Base-by-base conservation (phyloP, 2,888 invertebrate genomes). In the Spisula solida region DNA sequence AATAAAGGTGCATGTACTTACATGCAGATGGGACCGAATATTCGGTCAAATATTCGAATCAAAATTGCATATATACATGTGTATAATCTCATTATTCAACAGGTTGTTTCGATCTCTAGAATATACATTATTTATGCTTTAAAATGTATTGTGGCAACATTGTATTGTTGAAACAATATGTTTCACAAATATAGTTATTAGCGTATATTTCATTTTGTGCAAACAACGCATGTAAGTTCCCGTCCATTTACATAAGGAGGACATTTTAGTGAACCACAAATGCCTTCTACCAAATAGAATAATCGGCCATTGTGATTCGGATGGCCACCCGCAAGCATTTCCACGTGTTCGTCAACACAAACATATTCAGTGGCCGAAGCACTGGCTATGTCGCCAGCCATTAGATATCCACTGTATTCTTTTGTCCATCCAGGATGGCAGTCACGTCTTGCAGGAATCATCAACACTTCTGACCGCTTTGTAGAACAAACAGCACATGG, bases 361-460 rank as follows among this genome's bases (percentile, higher is more conserved):
- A 86, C 66, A 20, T n/a, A 66, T 25, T 86, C 81, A 10, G 86
- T 66, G 10, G 86, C 80, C 4, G 81, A 56, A 41, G 18, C 0
- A 5, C 60, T 41, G 25, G 0, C 0, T 48, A 47, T 14, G 20
- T 20, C 5, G 4, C 86, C 86, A 25, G 86, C 34, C 81, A 86
- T 81, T 6, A 86, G 60, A 20, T 81, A 81, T 20, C 86, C 86
- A 31, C 51, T 86, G 34, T 86, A 82, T 51, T 86, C 86, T 20
- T 75, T 82, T 0, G 86, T 86, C 86, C 86, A 86, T 20, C 86
- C 86, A 5, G 81, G 51, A 20, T 82, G 82, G 25, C 87, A 83
- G 18, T 87, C 80, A 12, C 25, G n/a, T 18, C 82, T 31, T 16
- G 75, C 66, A 2, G 86, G 86, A n/a, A 86, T 81, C 86, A 86